Base-by-base conservation (phyloP, 2,888 invertebrate species). In the Hirtodrosophila trivittata region DNA sequence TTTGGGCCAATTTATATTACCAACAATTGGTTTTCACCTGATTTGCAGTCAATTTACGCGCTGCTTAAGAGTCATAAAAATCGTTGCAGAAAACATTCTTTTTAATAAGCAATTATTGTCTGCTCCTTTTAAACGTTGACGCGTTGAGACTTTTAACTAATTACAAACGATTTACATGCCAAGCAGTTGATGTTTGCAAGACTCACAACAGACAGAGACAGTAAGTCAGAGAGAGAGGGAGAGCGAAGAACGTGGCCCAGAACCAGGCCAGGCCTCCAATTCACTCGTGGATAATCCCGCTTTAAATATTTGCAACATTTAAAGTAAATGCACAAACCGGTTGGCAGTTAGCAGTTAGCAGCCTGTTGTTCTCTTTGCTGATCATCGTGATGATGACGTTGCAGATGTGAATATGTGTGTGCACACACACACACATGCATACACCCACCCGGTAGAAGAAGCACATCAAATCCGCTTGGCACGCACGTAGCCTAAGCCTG, bases 101-200 rank as follows among this genome's bases (percentile, higher is more conserved):
- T 84, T 81, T 81, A 84, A 84, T 81, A 81, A 81, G 82, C 80
- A 84, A 81, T 81, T 81, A 81, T 81, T 81, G 82, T 68, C 62
- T 81, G 84, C 66, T 80, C 75, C 84, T 84, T 77, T 77, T 73
- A 72, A 62, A 50, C 38, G 57, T 41, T 62, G 58, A 81, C 84
- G 81, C 81, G 75, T 57, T 52, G 67, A 65, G 80, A 81, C 81
- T 75, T 66, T 80, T 80, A 83, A 85, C 82, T 83, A 83, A 85
- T 83, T 83, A 85, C 80, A 83, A 80, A 52, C 82, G 84, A 83
- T 83, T 83, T 85, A 85, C 82, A 83, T 83, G 82, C 83, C 75
- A 70, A 32, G 67, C 77, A 81, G 72, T 50, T 56, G 45, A 42
- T 35, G 45, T 49, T 9, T 30, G 38, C 42, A 39, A 25, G 18